Percentiles rank a stretch among this genome's conserved stretches.
Conservation (phyloP, 2,113 vertebrate species). For the Malaclemys terrapin region DNA sequence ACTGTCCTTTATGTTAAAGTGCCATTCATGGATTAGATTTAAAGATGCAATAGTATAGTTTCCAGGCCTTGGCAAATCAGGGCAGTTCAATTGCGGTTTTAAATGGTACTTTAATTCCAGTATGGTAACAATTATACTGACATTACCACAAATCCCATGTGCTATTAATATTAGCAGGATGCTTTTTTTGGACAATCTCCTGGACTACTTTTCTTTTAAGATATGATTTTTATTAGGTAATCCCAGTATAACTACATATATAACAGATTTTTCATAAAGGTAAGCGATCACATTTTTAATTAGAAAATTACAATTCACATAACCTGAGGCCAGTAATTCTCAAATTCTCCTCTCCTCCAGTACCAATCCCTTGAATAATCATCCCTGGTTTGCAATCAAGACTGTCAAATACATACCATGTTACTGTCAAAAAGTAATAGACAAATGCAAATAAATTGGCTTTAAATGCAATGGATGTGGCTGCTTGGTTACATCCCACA, state of each 20-base stretch:
- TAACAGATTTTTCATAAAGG: background rate
- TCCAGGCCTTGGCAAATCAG: background rate
- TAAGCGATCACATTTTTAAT: background rate
- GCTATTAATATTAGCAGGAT: background rate
- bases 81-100: background rate
- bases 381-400: background rate
- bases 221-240: background rate
- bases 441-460: background rate
- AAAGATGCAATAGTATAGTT: background rate
- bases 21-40: background rate
- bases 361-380: background rate
- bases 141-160: background rate
- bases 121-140: background rate
- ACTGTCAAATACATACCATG: background rate
- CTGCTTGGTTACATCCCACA: background rate
- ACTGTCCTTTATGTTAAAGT: background rate
- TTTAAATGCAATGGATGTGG: background rate
- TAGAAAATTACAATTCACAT: background rate
- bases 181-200: background rate
- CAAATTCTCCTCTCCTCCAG: background rate
- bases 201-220: background rate
- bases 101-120: conserved; percentile 19
- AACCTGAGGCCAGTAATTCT: accelerated
- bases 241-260: background rate
- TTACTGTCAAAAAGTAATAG: background rate